Base-by-base conservation (phyloP, 2,888 invertebrate genomes). In the Schizaphis graminum region DNA sequence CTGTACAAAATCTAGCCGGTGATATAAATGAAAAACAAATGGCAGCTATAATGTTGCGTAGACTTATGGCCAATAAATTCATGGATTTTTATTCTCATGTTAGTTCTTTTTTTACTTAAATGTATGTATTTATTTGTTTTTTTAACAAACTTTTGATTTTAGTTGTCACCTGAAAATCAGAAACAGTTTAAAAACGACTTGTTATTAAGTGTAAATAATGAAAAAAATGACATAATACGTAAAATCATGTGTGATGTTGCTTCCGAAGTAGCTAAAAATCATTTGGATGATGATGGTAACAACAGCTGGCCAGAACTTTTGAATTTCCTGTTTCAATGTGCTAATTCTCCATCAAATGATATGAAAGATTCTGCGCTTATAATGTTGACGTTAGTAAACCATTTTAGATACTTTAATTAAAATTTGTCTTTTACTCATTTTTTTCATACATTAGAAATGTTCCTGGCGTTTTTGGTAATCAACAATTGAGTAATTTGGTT, bases 291-390 rank as follows among this genome's bases (percentile, higher is more conserved):
- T 95, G 98, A 99, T 96, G 99, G 99, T 91, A 98, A 98, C 96
- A 99, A 99, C 96, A 98, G 98, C 95, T 99, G 99, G 99, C 99
- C 98, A 24, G 99, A 99, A 96, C 98, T 99, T 96, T 96, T 99
- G 95, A 95, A 95, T 91, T 99, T 99, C 96, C 97, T 99, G 95
- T 99, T 99, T 96, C 98, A 98, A 96, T 99, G 99, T 96, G 99
- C 99, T 91, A 98, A 97, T 96, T 98, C 98, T 86, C 97, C 97
- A 89, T 97, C 98, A 95, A 97, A 98, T 53, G 97, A 97, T 95
- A 96, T 99, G 94, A 99, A 98, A 96, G 99, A 99, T 96, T 98
- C 98, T 95, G 99, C 99, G 85, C 97, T 99, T 94, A 97, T 98
- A 95, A 98, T 99, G 97, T 99, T 99, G 95, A 98, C 98, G 97